Base-by-base conservation (phyloP, 2,113 vertebrate species). In the Leptosomus discolor region DNA sequence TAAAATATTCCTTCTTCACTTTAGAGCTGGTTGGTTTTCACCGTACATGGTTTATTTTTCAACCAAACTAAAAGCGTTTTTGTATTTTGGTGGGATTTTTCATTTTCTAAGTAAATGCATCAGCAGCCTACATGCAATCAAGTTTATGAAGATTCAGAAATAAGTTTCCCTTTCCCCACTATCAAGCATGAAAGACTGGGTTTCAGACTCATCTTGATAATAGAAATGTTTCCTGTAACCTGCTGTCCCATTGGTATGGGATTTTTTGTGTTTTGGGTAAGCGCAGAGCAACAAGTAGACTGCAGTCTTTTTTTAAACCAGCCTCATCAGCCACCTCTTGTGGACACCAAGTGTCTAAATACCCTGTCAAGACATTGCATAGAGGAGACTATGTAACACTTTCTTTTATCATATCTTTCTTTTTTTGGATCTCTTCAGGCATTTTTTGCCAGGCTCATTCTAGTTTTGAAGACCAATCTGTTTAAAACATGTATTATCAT, bases 401-500 rank as follows among this genome's bases (percentile, higher is more conserved):
- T 53, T 48, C 9, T 70, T 83, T 58, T 39, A 37, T 15, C 17
- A 8, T 13, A 4, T 39, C 24, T 54, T 67, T 48, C 22, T 36
- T 34, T 69, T 87, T 45, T 27, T 29, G 5, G 3, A 69, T 53
- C 15, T 54, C 19, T 75, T 54, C 37, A 57, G 56, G 21, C 4
- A 3, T 45, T 45, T 65, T 70, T 64, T 30, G 12, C 56, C 11
- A 18, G 56, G 21, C 11, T 83, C 9, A 27, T 21, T 67, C 36
- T 16, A 41, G 17, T 29, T 84, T 96, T 88, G 54, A 23, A 81
- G 69, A 37, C 27, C 29, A 54, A 39, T 32, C 70, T 73, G 58
- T 88, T 96, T 69, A 79, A 92, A 82, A 17, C 12, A 19, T 12
- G 34, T 29, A 63, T 94, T 96, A 56, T 85, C 65, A 88, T 93